Conservation (phyloP, 2,113 vertebrate genomes). For the Ammodytes marinus region DNA sequence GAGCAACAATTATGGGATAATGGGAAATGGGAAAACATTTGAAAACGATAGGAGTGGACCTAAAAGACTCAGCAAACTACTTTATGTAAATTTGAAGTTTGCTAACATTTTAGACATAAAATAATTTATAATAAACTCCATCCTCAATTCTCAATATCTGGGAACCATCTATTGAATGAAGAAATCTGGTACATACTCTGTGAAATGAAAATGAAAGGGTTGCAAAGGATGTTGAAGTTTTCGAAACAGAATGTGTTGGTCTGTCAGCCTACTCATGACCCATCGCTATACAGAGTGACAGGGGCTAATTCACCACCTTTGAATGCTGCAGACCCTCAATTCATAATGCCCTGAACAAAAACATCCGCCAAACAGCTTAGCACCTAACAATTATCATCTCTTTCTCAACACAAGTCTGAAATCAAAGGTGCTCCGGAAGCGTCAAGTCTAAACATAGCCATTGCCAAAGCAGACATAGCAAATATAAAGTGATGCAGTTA, state of each 20-base stretch:
- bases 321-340: slow-evolving; percentile 1
- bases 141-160: no score
- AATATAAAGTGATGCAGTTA: neutral
- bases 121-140: no score
- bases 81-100: no score
- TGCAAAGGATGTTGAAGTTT: neutral
- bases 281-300: neutral
- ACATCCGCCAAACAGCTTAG: neutral
- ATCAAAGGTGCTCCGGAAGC: slow-evolving; percentile 12
- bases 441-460: slow-evolving; percentile 13
- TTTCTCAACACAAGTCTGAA: neutral
- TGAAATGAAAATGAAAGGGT: neutral
- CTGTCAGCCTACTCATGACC: slow-evolving; percentile 12
- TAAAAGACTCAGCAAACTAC: no score
- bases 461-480: neutral
- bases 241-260: neutral
- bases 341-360: neutral
- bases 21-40: no score
- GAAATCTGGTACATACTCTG: neutral
- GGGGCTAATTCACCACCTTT: neutral
- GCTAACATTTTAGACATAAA: no score
- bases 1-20: no score
- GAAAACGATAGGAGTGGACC: no score
- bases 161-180: neutral
- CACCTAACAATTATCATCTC: slow-evolving; percentile 2